Conservation (phyloP, 2,888 invertebrate genomes). For the Eupithecia vulgata region DNA sequence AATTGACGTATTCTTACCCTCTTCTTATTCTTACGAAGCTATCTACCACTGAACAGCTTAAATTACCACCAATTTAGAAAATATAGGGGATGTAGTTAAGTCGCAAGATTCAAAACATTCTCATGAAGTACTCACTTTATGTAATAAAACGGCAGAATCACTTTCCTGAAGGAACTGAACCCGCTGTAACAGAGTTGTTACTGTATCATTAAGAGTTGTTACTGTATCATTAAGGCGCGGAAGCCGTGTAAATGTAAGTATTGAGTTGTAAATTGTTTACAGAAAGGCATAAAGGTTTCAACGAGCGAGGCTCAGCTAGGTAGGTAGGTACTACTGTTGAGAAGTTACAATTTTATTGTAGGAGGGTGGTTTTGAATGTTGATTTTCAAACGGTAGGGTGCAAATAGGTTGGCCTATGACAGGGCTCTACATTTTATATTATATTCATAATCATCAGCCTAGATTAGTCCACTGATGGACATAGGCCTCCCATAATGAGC, state of each 20-base stretch:
- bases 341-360: slow-evolving; percentile 54
- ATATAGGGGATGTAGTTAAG: neutral
- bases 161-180: slow-evolving; percentile 11
- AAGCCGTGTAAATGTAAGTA: slow-evolving; percentile 11
- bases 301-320: slow-evolving; percentile 49
- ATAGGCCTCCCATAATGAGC: too few relatives aligned
- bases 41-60: neutral
- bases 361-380: slow-evolving; percentile 29
- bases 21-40: too few relatives aligned
- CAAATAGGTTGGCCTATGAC: neutral
- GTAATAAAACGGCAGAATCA: slow-evolving; percentile 9
- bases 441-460: too few relatives aligned
- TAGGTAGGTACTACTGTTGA: slow-evolving; percentile 26
- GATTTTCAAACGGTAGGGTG: neutral
- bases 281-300: slow-evolving; percentile 55
- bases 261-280: slow-evolving; percentile 59
- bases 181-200: slow-evolving; percentile 1
- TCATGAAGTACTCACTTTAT: slow-evolving; percentile 5
- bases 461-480: too few relatives aligned
- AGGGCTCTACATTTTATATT: too few relatives aligned
- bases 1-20: neutral
- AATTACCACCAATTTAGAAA: neutral
- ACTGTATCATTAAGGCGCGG: neutral
- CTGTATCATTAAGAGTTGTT: slow-evolving; percentile 4
- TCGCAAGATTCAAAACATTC: slow-evolving; percentile 15